phyloP scores from a whole-genome alignment of 2,797 vertebrate genomes.

The Lagorchestes hirsutus region DNA sequence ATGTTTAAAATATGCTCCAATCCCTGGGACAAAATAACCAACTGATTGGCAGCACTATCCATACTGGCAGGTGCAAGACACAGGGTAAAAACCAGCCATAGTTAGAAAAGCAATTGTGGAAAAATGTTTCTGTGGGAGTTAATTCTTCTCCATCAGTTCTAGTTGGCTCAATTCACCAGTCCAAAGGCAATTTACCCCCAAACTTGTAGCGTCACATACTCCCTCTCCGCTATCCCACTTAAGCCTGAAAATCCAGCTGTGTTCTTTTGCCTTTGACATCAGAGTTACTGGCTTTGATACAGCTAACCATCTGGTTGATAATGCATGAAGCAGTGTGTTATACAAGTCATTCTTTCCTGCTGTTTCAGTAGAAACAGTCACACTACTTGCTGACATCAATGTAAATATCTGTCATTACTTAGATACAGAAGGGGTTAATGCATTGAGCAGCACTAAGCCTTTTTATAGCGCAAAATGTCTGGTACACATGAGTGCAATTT shows the following conservation, averaged over 20 bases:
- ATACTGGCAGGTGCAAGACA: slow-evolving; percentile 73
- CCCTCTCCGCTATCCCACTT: slow-evolving; percentile 65
- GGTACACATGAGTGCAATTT: slow-evolving; percentile 12
- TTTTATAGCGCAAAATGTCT: slow-evolving; percentile 1
- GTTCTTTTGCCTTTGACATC: slow-evolving; percentile 79
- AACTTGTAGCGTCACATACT: slow-evolving; percentile 70
- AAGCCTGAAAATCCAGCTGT: slow-evolving; percentile 79
- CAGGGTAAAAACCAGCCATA: slow-evolving; percentile 52
- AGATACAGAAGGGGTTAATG: slow-evolving; percentile 38
- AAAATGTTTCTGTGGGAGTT: slow-evolving; percentile 60
- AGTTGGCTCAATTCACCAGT: slow-evolving; percentile 66
- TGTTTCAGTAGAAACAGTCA: slow-evolving; percentile 61
- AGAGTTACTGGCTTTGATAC: slow-evolving; percentile 72
- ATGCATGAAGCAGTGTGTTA: slow-evolving; percentile 65
- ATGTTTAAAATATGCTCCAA: slow-evolving; percentile 51
- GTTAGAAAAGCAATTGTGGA: slow-evolving; percentile 63
- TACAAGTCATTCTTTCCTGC: slow-evolving; percentile 65
- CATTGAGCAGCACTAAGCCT: background rate
- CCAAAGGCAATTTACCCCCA: slow-evolving; percentile 74
- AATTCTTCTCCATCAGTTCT: slow-evolving; percentile 68
- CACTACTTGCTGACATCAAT: slow-evolving; percentile 54
- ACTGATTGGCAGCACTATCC: slow-evolving; percentile 57
- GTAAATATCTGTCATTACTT: slow-evolving; percentile 37
- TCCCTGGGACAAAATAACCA: slow-evolving; percentile 32
- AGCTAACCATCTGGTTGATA: slow-evolving; percentile 77